Base-by-base conservation (phyloP, 2,113 vertebrate genomes). In the Fukomys damarensis region DNA sequence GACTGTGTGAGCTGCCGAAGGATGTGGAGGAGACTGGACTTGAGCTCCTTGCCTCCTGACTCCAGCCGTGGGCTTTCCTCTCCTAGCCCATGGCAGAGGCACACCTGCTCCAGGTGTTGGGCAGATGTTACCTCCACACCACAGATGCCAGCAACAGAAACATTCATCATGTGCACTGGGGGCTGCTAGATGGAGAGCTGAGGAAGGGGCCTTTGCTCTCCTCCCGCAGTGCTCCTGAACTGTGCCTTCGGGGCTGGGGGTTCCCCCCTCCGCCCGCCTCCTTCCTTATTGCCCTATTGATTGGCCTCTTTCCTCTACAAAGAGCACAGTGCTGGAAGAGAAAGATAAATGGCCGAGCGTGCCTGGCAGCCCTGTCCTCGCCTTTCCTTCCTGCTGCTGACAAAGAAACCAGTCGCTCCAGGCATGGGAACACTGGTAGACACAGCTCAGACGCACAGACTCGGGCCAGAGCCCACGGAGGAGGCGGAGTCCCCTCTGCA, bases 241-340 rank as follows among this genome's bases (percentile, higher is more conserved):
- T 2, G 2, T 11, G 32, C 46, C 30, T 72, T 7, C 13, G 43
- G 11, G 2, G 4, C 63, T 61, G 82, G 7, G 56, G 5, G 1
- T 9, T 14, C 65, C 65, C 13, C 65, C 65, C 41, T 12, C 13
- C 5, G 12, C 41, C 70, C 5, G 82, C 86, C 93, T 97, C 97
- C 96, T 97, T 97, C 85, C 95, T 96, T 89, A 76, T 41, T 97
- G 95, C 96, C 95, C 96, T 98, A 97, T 97, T 91, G 97, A 98
- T 97, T 92, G 90, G 93, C 91, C 92, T 97, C 90, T 96, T 97
- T 97, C 82, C 96, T 94, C 97, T 95, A 97, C 76, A 96, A 96
- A 98, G 96, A 97, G 94, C 0, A 0, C 3, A 5, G 72, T 84
- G 65, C 96, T 97, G 77, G 80, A 83, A 96, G 95, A 93, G 77